phyloP scores from a whole-genome alignment of 2,113 vertebrate species.

The Daubentonia madagascariensis region DNA sequence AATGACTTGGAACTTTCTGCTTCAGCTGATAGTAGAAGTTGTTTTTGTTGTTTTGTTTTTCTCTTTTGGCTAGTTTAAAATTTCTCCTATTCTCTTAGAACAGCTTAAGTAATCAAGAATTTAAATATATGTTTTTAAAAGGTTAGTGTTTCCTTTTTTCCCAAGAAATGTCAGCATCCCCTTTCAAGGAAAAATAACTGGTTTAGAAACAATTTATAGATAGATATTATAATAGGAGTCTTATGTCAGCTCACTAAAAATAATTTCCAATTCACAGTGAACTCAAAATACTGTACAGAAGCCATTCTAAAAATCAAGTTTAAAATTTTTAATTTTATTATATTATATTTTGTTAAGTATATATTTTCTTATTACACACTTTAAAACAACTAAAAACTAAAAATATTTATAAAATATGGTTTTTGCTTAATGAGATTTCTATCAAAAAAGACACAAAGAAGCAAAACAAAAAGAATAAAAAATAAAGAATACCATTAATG shows the following conservation, averaged over 20 bases:
- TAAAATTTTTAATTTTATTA: background rate
- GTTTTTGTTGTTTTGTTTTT: slow-evolving; percentile 61
- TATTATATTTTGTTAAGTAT: background rate
- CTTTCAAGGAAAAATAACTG: background rate
- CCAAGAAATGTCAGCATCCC: background rate
- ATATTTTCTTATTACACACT: background rate
- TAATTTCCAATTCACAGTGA: background rate
- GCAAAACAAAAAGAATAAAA: background rate
- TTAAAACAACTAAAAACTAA: background rate
- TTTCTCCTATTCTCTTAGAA: slow-evolving; percentile 49
- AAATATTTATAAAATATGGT: background rate
- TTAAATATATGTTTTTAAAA: slow-evolving; percentile 37
- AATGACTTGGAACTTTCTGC: slow-evolving; percentile 75
- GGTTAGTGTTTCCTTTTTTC: background rate
- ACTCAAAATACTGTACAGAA: background rate
- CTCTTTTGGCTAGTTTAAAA: slow-evolving; percentile 64
- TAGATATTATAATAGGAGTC: background rate
- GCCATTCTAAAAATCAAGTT: background rate
- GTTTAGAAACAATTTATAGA: background rate
- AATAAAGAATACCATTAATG: background rate
- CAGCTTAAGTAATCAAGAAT: background rate
- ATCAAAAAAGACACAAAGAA: background rate
- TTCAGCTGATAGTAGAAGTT: slow-evolving; percentile 62
- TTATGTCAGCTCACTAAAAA: background rate
- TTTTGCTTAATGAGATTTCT: background rate